Percentiles rank a stretch among this genome's conserved stretches.
These are phyloP conservation scores for Eupristina koningsbergeri DNA, from an alignment of 1,140 invertebrate species.

Conservation along the genomic window DNA sequence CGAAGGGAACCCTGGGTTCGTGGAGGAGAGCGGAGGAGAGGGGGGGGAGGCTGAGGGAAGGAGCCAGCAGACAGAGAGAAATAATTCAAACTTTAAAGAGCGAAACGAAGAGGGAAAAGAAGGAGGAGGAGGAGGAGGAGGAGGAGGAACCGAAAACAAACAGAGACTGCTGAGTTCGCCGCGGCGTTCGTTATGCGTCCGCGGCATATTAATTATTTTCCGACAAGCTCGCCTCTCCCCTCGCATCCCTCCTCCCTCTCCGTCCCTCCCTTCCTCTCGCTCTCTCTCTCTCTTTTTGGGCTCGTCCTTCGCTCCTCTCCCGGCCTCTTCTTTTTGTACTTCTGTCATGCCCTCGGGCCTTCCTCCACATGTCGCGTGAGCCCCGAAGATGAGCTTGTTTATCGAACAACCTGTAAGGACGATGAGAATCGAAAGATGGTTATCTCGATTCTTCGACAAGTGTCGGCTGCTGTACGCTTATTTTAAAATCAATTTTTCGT, in stretches of 20 bases:
- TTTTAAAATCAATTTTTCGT: slow-evolving; percentile 34
- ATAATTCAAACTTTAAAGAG: slow-evolving; percentile 50
- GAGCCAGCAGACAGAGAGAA: slow-evolving; percentile 49
- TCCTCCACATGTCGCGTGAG: slow-evolving; percentile 9
- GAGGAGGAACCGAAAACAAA: slow-evolving; percentile 63
- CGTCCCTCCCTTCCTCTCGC: background rate
- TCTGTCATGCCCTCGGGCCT: background rate
- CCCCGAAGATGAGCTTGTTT: background rate
- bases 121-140: slow-evolving; percentile 51
- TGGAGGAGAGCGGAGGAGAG: background rate
- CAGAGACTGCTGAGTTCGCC: slow-evolving; percentile 54
- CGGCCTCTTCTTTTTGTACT: background rate
- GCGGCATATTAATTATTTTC: slow-evolving; percentile 68
- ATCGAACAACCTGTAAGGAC: slow-evolving; percentile 5
- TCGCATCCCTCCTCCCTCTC: background rate
- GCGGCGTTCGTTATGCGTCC: slow-evolving; percentile 66
- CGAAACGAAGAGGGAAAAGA: slow-evolving; percentile 24
- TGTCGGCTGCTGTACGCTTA: slow-evolving; percentile 1
- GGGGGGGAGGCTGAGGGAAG: slow-evolving; percentile 6
- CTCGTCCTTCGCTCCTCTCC: slow-evolving; percentile 3
- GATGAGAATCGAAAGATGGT: slow-evolving; percentile 34
- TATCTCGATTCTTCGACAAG: slow-evolving; percentile 21
- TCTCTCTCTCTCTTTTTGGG: background rate
- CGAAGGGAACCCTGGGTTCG: slow-evolving; percentile 46
- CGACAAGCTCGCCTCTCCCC: slow-evolving; percentile 46